Percentiles rank a stretch among this genome's conserved stretches.
phyloP scores from a whole-genome alignment of 1,140 invertebrate genomes.

The Caenorhabditis remanei region DNA sequence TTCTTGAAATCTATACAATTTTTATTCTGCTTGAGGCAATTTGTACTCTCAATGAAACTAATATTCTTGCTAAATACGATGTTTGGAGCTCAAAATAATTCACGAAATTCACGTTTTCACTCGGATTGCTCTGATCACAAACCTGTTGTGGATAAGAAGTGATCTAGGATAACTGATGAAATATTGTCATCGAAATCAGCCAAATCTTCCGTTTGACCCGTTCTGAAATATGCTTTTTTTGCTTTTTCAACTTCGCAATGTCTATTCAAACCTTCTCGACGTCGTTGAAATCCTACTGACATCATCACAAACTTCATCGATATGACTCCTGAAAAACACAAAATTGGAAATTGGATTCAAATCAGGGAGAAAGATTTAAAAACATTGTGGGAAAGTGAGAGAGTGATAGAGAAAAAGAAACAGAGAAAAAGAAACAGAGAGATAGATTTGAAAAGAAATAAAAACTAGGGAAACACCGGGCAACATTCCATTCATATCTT shows the following conservation, averaged over 20 bases:
- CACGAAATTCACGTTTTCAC: neutral
- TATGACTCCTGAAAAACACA: conserved; percentile 19
- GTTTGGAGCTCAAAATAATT: no score
- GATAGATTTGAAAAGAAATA: neutral
- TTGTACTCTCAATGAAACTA: neutral
- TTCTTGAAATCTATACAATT: no score
- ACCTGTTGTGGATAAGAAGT: conserved; percentile 59
- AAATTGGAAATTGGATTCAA: neutral
- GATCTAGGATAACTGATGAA: conserved; percentile 64
- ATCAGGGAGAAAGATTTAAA: neutral
- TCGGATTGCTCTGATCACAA: neutral
- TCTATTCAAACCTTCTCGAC: conserved; percentile 22
- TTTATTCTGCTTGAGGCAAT: no score
- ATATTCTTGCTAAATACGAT: no score
- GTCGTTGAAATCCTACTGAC: conserved; percentile 52
- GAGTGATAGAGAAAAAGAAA: conserved; percentile 4
- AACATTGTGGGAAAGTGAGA: conserved; percentile 21
- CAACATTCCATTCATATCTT: conserved; percentile 49
- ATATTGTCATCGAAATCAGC: conserved; percentile 67
- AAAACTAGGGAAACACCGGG: conserved; percentile 46
- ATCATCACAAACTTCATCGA: conserved; percentile 37
- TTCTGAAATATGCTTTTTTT: conserved; percentile 40
- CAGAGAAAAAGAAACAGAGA: conserved; percentile 16
- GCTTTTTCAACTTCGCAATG: neutral
- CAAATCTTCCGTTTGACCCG: conserved; percentile 64